These are phyloP conservation scores for Holothuria scabra DNA, from an alignment of 53 echinoderm and acorn worm genomes.

Conservation along the genomic window DNA sequence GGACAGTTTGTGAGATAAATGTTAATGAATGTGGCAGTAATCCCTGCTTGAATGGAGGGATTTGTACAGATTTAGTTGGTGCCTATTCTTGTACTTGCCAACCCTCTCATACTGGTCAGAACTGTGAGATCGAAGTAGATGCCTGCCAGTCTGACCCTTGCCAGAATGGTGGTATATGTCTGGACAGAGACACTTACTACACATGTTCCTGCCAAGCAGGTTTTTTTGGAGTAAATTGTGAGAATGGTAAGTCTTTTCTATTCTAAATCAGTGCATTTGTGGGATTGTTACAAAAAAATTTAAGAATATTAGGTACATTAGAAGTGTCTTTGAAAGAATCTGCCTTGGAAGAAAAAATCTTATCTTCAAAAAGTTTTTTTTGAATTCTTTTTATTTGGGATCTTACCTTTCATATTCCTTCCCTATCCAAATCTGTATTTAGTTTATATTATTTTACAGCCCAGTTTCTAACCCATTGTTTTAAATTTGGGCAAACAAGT, in stretches of 20 bases:
- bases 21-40: slow-evolving; percentile 61
- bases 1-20: slow-evolving; percentile 46
- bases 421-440: too few relatives aligned
- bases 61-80: slow-evolving; percentile 58
- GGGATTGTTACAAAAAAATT: too few relatives aligned
- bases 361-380: too few relatives aligned
- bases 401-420: too few relatives aligned
- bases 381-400: too few relatives aligned
- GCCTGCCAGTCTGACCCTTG: slow-evolving; percentile 68
- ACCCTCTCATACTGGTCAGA: slow-evolving; percentile 46
- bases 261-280: too few relatives aligned
- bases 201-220: slow-evolving; percentile 68
- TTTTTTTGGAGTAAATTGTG: slow-evolving; percentile 68
- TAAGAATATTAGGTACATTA: too few relatives aligned
- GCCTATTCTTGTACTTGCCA: slow-evolving; percentile 61
- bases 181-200: slow-evolving; percentile 65
- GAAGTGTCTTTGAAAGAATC: too few relatives aligned
- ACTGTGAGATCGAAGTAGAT: slow-evolving; percentile 55
- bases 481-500: too few relatives aligned
- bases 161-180: slow-evolving; percentile 59
- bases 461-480: too few relatives aligned
- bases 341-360: too few relatives aligned
- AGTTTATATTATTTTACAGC: too few relatives aligned
- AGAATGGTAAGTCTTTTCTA: slow-evolving; percentile 47
- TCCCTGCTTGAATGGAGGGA: slow-evolving; percentile 61